phyloP scores from a whole-genome alignment of 2,113 vertebrate genomes.

The Nettapus auritus region DNA sequence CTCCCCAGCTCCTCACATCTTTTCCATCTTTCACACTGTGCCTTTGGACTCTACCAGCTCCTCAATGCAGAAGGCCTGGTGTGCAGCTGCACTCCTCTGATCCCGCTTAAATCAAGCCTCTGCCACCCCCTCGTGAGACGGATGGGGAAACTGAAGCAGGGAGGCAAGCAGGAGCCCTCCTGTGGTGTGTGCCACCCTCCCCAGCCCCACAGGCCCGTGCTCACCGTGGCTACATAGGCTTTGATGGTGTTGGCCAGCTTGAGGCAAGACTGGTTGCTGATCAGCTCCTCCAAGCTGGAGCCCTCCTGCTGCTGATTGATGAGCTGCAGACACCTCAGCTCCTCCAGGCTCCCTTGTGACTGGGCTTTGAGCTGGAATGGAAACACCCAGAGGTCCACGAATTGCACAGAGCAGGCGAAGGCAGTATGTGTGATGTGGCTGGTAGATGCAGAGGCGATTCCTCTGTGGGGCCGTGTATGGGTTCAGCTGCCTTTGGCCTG shows the following conservation, averaged over 20 bases:
- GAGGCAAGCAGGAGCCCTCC: not conserved
- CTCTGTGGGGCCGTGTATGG: rapidly evolving
- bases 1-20: not conserved
- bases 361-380: constrained; percentile 71
- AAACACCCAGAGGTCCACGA: rapidly evolving
- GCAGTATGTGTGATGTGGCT: rapidly evolving
- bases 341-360: constrained; percentile 80
- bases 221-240: constrained; percentile 85
- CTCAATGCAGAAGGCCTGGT: not conserved
- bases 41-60: not conserved
- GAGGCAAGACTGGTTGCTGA: constrained; percentile 82
- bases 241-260: constrained; percentile 87
- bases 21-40: rapidly evolving
- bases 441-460: rapidly evolving
- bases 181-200: not conserved
- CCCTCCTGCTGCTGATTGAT: constrained; percentile 79
- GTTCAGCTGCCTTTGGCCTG: not conserved
- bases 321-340: constrained; percentile 84
- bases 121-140: rapidly evolving
- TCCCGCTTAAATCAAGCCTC: not conserved
- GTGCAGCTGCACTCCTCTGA: not conserved
- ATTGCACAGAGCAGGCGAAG: not conserved
- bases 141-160: not conserved
- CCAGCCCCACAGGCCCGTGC: rapidly evolving
- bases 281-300: constrained; percentile 80